Base-by-base conservation (phyloP, 1,140 invertebrate genomes). In the Meloidogyne floridensis region DNA sequence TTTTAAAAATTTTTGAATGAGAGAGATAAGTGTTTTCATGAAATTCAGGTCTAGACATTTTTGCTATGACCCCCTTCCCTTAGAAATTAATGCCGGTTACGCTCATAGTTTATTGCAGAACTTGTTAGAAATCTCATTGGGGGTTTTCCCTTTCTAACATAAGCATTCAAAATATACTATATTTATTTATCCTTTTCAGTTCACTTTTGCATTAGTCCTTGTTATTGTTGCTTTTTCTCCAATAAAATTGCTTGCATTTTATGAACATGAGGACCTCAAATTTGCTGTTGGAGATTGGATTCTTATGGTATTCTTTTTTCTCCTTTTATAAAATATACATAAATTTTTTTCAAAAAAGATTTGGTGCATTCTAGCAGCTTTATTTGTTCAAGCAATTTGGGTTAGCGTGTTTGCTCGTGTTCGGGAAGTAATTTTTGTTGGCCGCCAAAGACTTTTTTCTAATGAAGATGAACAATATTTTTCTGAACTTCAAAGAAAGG, bases 361-460 rank as follows among this genome's bases (percentile, higher is more conserved):
- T 15, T 90, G 89, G 89, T 87, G 84, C 69, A 81, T 90, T 56
- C 47, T 89, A 4, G 87, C 89, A 47, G 83, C 89, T 9, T 20
- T 90, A 13, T 78, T 88, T 77, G 80, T 88, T 32, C 87, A 90
- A 88, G 82, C 86, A 18, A 89, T 89, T 69, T 89, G 87, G 85
- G 77, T 83, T n/a, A 80, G 73, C 43, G 85, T 89, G 10, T 89
- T 90, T 43, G 80, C 77, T 32, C 82, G 82, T n/a, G 87, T 90
- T 11, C 82, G 82, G 3, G 88, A 89, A 79, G 78, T 72, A 15
- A 71, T 81, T 11, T 69, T 80, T 56, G 42, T 20, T 18, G 18
- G 74, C 2, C 72, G 56, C 54, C 75, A 83, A 42, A 72, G 83
- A 76, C 15, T 77, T 20, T 81, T 81, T 8, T 59, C 76, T 15